A percentile compares a stretch with the other conserved stretches of the same genome.
Evolutionary conservation across 2,888 invertebrate species (phyloP).

Genomic region (Chrysolina americana): DNA sequence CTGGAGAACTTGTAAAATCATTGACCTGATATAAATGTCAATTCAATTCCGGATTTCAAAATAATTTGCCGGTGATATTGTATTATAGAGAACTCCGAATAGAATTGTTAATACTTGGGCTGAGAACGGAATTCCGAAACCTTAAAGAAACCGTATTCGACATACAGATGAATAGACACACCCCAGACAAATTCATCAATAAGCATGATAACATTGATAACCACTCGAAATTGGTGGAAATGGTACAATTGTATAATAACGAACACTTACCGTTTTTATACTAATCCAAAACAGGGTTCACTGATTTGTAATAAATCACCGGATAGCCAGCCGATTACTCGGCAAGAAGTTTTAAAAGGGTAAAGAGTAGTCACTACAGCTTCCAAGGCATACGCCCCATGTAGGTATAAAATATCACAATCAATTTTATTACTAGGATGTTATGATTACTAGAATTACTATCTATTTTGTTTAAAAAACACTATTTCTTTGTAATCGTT

Average conservation of each 20-base stretch:
- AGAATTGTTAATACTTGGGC: not conserved
- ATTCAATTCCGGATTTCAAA: not conserved
- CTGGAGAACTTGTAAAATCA: not conserved
- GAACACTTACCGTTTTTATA: slow-evolving; percentile 48
- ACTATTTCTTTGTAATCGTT: slow-evolving; percentile 4
- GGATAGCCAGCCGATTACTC: slow-evolving; percentile 40
- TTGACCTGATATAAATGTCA: not conserved
- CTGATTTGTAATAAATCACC: slow-evolving; percentile 45
- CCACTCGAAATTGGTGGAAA: slow-evolving; percentile 19
- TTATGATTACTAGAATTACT: not conserved
- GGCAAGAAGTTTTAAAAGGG: slow-evolving; percentile 45
- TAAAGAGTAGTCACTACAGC: slow-evolving; percentile 51
- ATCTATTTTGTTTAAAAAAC: not conserved
- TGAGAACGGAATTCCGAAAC: not conserved
- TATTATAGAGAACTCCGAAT: not conserved
- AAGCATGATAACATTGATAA: not conserved
- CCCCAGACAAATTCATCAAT: slow-evolving; percentile 40
- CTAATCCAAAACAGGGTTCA: slow-evolving; percentile 47
- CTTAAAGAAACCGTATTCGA: slow-evolving; percentile 13
- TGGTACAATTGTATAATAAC: slow-evolving; percentile 23
- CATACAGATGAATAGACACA: slow-evolving; percentile 49
- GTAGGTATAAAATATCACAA: slow-evolving; percentile 36
- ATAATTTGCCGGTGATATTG: not conserved
- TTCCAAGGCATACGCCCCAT: slow-evolving; percentile 66
- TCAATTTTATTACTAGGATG: slow-evolving; percentile 8